Percentiles rank a stretch among this genome's conserved stretches.
Conservation (phyloP, 2,113 vertebrate genomes). For the Clarias batrachus region DNA sequence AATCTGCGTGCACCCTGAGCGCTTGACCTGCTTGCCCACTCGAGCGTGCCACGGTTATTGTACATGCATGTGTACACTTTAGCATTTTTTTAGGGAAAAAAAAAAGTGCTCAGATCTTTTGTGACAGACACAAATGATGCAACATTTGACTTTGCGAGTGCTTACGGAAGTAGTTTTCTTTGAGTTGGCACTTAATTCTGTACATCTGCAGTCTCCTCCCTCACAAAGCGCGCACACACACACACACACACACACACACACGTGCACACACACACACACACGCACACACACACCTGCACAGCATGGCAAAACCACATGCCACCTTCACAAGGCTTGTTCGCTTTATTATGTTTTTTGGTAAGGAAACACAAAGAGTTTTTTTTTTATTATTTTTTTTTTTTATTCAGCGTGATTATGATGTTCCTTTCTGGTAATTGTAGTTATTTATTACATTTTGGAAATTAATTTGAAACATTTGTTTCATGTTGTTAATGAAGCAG, state of each 20-base stretch:
- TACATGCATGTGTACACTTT: constrained; percentile 46
- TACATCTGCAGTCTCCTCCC: constrained; percentile 46
- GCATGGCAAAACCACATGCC: constrained; percentile 39
- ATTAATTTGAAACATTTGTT: background rate
- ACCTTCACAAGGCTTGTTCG: constrained; percentile 5
- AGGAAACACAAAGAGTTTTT: constrained; percentile 5
- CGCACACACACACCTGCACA: constrained; percentile 47
- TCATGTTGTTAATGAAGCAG: background rate
- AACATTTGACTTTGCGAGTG: constrained; percentile 56
- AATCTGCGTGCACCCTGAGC: constrained; percentile 42
- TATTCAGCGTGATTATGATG: background rate
- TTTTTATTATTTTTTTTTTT: background rate
- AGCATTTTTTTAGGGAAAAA: constrained; percentile 18
- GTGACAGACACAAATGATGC: constrained; percentile 57
- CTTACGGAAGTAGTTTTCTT: constrained; percentile 58
- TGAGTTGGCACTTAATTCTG: constrained; percentile 54
- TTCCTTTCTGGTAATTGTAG: background rate
- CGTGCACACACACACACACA: too few species aligned
- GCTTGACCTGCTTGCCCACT: constrained; percentile 56
- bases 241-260: background rate
- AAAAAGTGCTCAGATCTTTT: constrained; percentile 53
- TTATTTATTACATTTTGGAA: background rate
- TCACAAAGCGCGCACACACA: constrained; percentile 50
- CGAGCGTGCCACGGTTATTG: constrained; percentile 52
- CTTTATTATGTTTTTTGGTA: constrained; percentile 17